Percentiles rank a stretch among this genome's conserved stretches.
These are phyloP conservation scores for Yponomeuta sedellus DNA, from an alignment of 2,888 invertebrate species.

Conservation along the genomic window DNA sequence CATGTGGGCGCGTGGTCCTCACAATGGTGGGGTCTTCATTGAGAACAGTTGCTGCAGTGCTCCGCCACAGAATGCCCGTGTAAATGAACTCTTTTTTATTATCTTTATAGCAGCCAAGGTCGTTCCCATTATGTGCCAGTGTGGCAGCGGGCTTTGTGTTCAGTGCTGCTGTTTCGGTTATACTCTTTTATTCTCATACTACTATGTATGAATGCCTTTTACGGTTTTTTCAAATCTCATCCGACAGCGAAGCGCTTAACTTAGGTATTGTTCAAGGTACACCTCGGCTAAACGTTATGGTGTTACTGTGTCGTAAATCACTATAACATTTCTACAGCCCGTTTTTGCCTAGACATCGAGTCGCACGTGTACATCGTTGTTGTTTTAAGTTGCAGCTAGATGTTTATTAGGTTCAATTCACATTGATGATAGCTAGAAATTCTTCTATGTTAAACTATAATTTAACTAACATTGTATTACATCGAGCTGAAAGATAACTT, in stretches of 20 bases:
- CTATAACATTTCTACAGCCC: not conserved
- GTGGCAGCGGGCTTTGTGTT: slow-evolving; percentile 27
- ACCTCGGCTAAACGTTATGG: not conserved
- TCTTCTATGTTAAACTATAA: too few species aligned
- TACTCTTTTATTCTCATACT: slow-evolving; percentile 8
- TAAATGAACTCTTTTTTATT: slow-evolving; percentile 68
- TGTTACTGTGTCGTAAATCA: not conserved
- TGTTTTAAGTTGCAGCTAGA: not conserved
- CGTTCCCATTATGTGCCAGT: slow-evolving; percentile 25
- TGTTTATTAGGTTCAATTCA: not conserved
- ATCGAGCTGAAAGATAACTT: not conserved
- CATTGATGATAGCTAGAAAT: too few species aligned
- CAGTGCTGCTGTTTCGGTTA: not conserved
- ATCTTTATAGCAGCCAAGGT: slow-evolving; percentile 67
- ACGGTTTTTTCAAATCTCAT: slow-evolving; percentile 1
- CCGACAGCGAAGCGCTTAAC: not conserved
- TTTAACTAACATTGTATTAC: too few species aligned
- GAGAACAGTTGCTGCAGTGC: slow-evolving; percentile 56
- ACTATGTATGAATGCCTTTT: slow-evolving; percentile 6
- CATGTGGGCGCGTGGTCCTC: slow-evolving; percentile 62
- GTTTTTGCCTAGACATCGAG: not conserved
- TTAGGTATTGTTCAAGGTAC: not conserved
- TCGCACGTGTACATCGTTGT: not conserved
- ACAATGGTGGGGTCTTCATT: slow-evolving; percentile 54
- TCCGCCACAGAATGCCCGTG: slow-evolving; percentile 32